Evolutionary conservation across 1,140 invertebrate species (phyloP), one percentile per base, ranked within the genome.

Genomic region (Pteromalus puparum): DNA sequence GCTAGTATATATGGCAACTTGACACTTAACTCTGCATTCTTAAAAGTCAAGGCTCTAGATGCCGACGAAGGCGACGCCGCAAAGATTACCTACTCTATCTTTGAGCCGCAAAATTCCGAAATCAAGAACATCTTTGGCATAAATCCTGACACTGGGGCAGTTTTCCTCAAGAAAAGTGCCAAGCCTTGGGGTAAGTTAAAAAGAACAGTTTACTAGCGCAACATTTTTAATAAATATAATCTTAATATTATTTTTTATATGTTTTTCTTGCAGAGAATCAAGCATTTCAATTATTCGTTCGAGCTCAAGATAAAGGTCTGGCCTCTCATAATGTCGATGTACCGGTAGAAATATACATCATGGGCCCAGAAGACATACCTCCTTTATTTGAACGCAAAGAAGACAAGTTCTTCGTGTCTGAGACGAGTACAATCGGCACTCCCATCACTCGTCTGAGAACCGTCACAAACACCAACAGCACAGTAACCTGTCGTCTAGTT

Each of bases 201-300:
- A 61, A 7, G 7, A n/a, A 21, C 18, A 61, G 5, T 61, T 61
- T 48, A 48, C 10, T 42, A 42, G 38, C 38, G 6, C 9, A 9
- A 42, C 10, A 15, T 15, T 61, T 7, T 61, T 61, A 21, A 21
- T 61, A n/a, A 61, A n/a, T 21, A 21, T 21, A 61, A 18, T 53
- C 18, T 53, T 61, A 7, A 61, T 61, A 18, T 21, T 21, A 61
- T 61, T n/a, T 21, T 61, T 61, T 0, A 21, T 61, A 42, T 42
- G 6, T 9, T n/a, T 61, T 61, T n/a, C n/a, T 73, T 74, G 81
- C 92, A 97, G 97, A 95, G 90, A 96, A 96, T 87, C 94, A 97
- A 93, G 94, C 96, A 15, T 97, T 97, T 90, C 97, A 98, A 93
- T 96, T 98, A 88, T 99, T 98, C 93, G 95, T 99, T 38, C 95